Base-by-base conservation (phyloP, 2,888 invertebrate genomes). In the Pedicia rivosa region DNA sequence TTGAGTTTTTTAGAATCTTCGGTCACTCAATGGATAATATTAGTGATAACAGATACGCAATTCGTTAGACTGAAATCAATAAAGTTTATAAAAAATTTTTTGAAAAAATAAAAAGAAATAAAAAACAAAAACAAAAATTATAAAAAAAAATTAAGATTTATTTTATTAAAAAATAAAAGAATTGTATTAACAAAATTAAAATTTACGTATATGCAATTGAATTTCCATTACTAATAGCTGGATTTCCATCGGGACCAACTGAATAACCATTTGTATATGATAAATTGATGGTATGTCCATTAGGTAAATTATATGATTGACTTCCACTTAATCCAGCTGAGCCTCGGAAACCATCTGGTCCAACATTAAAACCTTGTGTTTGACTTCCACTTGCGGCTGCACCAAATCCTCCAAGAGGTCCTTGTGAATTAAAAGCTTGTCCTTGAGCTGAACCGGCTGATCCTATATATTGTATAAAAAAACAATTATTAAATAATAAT, bases 231-330 rank as follows among this genome's bases (percentile, higher is more conserved):
- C 54, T 51, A 36, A 43, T 45, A 28, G 48, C 50, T 7, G 40
- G 36, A 13, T 40, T 10, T 5, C 46, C 49, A 9, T 42, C 34
- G 14, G 51, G 50, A 15, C 47, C 55, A 31, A 54, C 51, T 24
- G 56, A 50, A 43, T 59, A 59, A 31, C 50, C 56, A 40, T 57
- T 59, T 4, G 56, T 50, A 32, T 54, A 54, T 3, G 56, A 50
- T 20, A 65, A 52, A 39, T 57, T 59, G 2, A 64, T 45, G 3
- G 54, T 53, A 38, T 63, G 53, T 5, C 63, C 63, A 44, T 59
- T 57, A 17, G 62, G 62, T 15, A 64, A 46, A 3, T 47, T 47
- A 36, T 54, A 64, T 4, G 50, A 50, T 44, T 62, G 63, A 33
- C 53, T 56, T 10, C 51, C 51, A 1, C 62, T 56, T 24, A 57